Percentiles rank a stretch among this genome's conserved stretches.
Conservation (phyloP, 2,113 vertebrate species). For the Trichechus manatus region DNA sequence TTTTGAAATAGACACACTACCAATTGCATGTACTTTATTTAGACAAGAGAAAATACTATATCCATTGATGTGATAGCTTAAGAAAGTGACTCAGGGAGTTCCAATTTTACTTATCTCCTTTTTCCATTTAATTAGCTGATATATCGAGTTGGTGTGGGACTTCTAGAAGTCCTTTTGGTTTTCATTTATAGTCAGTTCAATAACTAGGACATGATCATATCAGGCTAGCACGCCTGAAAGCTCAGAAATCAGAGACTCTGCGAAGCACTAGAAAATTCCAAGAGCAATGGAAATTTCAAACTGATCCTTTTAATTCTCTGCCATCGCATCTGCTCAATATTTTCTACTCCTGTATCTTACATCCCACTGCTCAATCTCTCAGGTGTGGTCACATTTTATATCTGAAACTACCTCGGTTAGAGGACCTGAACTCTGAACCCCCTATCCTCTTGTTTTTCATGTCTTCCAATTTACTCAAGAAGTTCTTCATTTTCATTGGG, state of each 20-base stretch:
- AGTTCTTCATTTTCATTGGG: background rate
- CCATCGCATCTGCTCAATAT: background rate
- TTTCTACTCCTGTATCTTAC: background rate
- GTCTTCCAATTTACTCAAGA: background rate
- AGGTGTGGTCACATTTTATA: background rate
- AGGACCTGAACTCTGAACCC: background rate
- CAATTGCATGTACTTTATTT: background rate
- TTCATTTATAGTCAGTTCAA: background rate
- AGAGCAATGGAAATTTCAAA: conserved; percentile 1
- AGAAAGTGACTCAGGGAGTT: background rate
- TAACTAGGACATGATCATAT: background rate
- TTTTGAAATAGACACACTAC: conserved; percentile 37
- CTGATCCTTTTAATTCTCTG: background rate
- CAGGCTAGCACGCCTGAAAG: background rate
- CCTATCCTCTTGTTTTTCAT: background rate
- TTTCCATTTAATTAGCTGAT: background rate
- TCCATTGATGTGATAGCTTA: background rate
- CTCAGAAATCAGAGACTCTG: background rate
- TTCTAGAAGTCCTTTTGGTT: background rate
- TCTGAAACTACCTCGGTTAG: background rate
- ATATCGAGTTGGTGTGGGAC: background rate
- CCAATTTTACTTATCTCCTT: background rate
- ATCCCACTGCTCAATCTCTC: background rate
- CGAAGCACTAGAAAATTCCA: background rate
- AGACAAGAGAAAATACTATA: background rate